phyloP scores from a whole-genome alignment of 2,797 vertebrate species.

The Halcyon chelicuti region DNA sequence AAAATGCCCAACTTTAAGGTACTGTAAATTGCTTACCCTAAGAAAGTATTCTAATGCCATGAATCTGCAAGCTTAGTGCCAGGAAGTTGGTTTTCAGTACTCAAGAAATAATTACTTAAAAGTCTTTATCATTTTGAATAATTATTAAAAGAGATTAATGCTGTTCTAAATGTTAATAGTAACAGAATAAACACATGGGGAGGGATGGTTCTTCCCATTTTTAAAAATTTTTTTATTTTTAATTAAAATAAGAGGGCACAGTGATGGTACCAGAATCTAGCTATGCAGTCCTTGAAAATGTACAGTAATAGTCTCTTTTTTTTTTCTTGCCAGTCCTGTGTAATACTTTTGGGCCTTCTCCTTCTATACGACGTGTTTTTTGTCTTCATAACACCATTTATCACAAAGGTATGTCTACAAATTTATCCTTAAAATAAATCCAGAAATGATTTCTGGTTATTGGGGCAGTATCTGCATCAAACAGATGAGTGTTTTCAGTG shows the following conservation, averaged over 20 bases:
- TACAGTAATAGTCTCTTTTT: conserved; percentile 23
- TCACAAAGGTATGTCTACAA: conserved; percentile 85
- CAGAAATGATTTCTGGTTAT: not conserved
- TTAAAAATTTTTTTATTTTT: not conserved
- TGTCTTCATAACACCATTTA: conserved; percentile 96
- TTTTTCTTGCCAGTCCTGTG: conserved; percentile 87
- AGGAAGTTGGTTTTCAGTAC: not conserved
- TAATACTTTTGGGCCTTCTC: conserved; percentile 93
- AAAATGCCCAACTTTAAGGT: conserved; percentile 97
- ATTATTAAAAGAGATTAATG: not conserved
- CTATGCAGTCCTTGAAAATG: not conserved
- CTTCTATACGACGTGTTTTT: conserved; percentile 97
- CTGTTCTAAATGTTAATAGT: not conserved
- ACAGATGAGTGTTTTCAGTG: not conserved
- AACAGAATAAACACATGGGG: not conserved
- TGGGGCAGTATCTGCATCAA: not conserved
- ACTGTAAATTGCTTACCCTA: conserved; percentile 43
- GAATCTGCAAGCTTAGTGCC: not conserved
- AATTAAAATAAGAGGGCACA: not conserved
- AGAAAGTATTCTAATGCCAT: not conserved
- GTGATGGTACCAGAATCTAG: not conserved
- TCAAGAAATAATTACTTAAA: not conserved
- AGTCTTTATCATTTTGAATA: not conserved
- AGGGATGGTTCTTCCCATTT: not conserved
- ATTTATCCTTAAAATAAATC: not conserved